Percentiles rank a stretch among this genome's conserved stretches.
phyloP scores from a whole-genome alignment of 2,888 invertebrate species.

The Drosophila prolongata region DNA sequence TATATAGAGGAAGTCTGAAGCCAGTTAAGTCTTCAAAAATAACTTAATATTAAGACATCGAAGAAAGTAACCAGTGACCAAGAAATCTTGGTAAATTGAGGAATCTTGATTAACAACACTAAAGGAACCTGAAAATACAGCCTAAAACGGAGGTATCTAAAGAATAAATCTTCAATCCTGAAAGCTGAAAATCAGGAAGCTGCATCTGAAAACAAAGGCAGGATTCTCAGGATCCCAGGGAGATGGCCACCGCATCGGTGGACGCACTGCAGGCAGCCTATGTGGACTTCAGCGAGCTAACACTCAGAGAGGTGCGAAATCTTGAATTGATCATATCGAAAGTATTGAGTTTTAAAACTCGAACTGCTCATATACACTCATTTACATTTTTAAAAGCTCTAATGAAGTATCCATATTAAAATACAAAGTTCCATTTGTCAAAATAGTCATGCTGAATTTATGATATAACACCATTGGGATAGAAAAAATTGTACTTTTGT shows the following conservation, averaged over 20 bases:
- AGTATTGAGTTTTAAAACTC: too few species aligned
- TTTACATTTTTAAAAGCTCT: too few species aligned
- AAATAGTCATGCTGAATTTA: not conserved
- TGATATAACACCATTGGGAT: not conserved
- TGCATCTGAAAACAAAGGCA: not conserved
- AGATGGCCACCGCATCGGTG: slow-evolving; percentile 44
- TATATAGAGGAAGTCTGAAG: not conserved
- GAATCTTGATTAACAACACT: too few species aligned
- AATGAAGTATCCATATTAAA: too few species aligned
- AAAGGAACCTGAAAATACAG: too few species aligned
- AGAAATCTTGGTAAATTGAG: too few species aligned
- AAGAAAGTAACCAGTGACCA: not conserved
- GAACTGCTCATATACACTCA: too few species aligned
- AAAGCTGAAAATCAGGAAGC: not conserved
- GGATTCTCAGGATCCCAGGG: slow-evolving; percentile 9
- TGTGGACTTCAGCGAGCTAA: slow-evolving; percentile 59
- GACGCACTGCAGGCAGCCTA: slow-evolving; percentile 54
- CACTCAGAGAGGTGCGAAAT: slow-evolving; percentile 51
- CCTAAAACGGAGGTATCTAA: not conserved
- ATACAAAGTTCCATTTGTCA: not conserved
- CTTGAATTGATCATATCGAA: too few species aligned
- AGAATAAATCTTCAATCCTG: not conserved
- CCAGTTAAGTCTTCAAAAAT: too few species aligned
- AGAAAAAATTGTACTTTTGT: not conserved
- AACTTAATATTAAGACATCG: not conserved